phyloP scores from a whole-genome alignment of 2,888 invertebrate genomes.

The Brachypalpus laphriformis region DNA sequence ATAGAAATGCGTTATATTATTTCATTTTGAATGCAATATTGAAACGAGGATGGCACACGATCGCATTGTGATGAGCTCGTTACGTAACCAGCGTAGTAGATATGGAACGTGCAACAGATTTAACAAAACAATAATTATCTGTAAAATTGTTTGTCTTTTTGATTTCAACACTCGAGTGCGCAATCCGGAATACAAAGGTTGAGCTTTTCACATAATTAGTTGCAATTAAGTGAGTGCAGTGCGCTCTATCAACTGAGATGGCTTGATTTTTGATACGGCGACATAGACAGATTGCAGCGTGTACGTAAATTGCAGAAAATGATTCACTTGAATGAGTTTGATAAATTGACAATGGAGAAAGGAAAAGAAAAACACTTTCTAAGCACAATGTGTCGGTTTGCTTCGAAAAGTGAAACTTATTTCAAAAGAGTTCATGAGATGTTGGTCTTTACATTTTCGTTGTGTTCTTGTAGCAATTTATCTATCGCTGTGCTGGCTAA shows the following conservation, averaged over 20 bases:
- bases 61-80: neutral
- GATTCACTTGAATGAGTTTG: constrained; percentile 24
- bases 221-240: constrained; percentile 1
- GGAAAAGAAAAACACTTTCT: constrained; percentile 3
- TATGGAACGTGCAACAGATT: constrained; percentile 15
- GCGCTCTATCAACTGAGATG: neutral
- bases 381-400: neutral
- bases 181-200: constrained; percentile 21
- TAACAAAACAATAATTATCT: constrained; percentile 16
- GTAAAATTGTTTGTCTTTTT: neutral
- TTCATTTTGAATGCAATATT: neutral
- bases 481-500: neutral
- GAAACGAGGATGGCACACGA: neutral
- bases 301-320: constrained; percentile 5
- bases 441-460: neutral
- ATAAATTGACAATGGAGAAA: constrained; percentile 27
- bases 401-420: neutral
- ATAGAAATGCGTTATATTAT: neutral
- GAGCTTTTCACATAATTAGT: constrained; percentile 20
- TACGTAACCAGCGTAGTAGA: neutral
- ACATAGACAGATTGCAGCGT: constrained; percentile 1
- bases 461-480: neutral
- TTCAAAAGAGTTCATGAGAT: neutral
- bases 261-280: neutral
- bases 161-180: constrained; percentile 3